These are phyloP conservation scores for Lateolabrax maculatus DNA, from an alignment of 2,797 vertebrate genomes.

Conservation along the genomic window DNA sequence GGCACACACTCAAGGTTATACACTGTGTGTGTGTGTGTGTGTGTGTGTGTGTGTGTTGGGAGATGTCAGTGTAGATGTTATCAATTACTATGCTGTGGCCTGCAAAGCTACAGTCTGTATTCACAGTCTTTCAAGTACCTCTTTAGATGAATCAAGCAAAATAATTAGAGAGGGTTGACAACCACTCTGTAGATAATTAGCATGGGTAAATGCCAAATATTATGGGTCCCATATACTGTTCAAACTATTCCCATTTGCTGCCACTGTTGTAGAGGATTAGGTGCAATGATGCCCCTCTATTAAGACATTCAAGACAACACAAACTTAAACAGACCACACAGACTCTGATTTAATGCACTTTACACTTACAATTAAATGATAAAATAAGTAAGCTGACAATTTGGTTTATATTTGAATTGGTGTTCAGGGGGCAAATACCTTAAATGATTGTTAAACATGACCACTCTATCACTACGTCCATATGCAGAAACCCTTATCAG, in stretches of 20 bases:
- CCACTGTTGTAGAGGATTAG: conserved; percentile 46
- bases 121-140: conserved; percentile 59
- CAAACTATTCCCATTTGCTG: conserved; percentile 44
- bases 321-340: conserved; percentile 37
- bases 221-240: conserved; percentile 47
- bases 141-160: conserved; percentile 75
- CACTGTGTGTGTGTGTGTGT: conserved; percentile 3
- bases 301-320: conserved; percentile 38
- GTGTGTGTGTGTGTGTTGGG: conserved; percentile 10
- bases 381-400: conserved; percentile 25
- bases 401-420: conserved; percentile 37
- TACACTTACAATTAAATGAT: conserved; percentile 54
- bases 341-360: conserved; percentile 38
- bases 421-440: conserved; percentile 8
- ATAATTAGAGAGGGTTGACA: conserved; percentile 72
- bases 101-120: conserved; percentile 53
- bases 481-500: conserved; percentile 25
- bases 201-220: conserved; percentile 70
- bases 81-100: conserved; percentile 30
- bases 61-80: conserved; percentile 32
- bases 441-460: conserved; percentile 41
- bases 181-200: conserved; percentile 71
- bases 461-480: conserved; percentile 21
- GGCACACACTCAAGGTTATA: conserved; percentile 12
- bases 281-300: conserved; percentile 31